phyloP scores from a whole-genome alignment of 2,888 invertebrate species.

The Hermodice carunculata region DNA sequence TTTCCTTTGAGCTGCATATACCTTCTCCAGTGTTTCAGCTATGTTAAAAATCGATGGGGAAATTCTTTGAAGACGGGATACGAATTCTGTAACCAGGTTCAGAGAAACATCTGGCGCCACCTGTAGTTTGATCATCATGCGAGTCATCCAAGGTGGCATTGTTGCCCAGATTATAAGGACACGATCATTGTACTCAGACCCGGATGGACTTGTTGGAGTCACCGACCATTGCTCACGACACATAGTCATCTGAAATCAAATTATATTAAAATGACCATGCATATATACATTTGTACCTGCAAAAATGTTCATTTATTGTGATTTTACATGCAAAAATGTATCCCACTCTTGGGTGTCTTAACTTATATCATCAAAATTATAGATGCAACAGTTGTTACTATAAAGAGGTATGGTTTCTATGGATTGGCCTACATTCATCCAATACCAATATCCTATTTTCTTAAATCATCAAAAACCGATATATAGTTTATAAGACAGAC shows the following conservation, averaged over 20 bases:
- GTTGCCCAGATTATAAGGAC: background rate
- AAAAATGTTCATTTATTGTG: no score
- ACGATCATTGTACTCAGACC: constrained; percentile 1
- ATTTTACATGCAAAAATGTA: no score
- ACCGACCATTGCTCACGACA: background rate
- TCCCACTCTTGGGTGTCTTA: no score
- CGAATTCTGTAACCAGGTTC: background rate
- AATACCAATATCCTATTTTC: no score
- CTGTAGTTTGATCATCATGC: background rate
- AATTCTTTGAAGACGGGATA: background rate
- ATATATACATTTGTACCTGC: no score
- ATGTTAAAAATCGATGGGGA: background rate
- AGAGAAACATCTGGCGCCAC: background rate
- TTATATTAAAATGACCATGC: background rate
- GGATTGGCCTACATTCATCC: no score
- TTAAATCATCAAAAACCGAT: no score
- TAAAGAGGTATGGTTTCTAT: background rate
- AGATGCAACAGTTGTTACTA: no score
- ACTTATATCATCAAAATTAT: no score
- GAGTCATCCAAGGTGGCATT: background rate
- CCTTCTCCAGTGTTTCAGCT: background rate
- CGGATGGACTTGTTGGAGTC: background rate
- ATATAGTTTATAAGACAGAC: no score
- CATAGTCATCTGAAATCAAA: background rate
- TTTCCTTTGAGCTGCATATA: background rate